Evolutionary conservation across 2,113 vertebrate species (phyloP), one percentile per base, ranked within the genome.

Genomic region (Ramphastos sulfuratus): DNA sequence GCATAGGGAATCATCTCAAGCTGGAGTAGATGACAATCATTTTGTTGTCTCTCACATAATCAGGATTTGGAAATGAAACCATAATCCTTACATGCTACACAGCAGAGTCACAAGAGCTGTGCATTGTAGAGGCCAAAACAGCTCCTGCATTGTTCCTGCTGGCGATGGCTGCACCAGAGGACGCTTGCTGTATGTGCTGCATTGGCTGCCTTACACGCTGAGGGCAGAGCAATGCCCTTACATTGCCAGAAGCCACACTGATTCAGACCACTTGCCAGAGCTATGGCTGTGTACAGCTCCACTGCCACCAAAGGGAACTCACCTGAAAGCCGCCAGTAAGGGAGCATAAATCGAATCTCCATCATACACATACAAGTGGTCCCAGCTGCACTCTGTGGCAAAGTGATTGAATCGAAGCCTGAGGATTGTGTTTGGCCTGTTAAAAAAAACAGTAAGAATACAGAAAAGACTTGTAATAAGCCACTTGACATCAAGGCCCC

Each of bases 381-480:
- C 99, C 99, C 99, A 99, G 90, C 99, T 99, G 98, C 99, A 99
- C 78, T 99, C 99, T 1, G 99, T 99, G 85, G 99, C 99, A 97
- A 99, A 99, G 97, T 99, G 99, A 97, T 98, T 99, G 96, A 99
- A 99, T 20, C 98, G 98, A 85, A 99, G 97, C 88, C 99, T 97
- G 50, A 99, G 98, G 91, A 99, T 96, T 37, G 98, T 97, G 97
- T 99, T 99, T 39, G 98, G 98, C 95, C 99, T 99, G 86, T 18
- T 18, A 85, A 93, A 96, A 30, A 30, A 92, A 77, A 27, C 7
- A 42, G 23, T 2, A 28, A 94, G 55, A 92, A 75, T 15, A 33
- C 44, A 52, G 3, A 13, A 20, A 44, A 82, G 1, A 17, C 30
- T 48, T 71, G 21, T 5, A 63, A 87, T 42, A 15, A 73, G 21